Evolutionary conservation across 2,113 vertebrate species (phyloP), one percentile per base, ranked within the genome.

Genomic region (Coptodon bakossiorum): DNA sequence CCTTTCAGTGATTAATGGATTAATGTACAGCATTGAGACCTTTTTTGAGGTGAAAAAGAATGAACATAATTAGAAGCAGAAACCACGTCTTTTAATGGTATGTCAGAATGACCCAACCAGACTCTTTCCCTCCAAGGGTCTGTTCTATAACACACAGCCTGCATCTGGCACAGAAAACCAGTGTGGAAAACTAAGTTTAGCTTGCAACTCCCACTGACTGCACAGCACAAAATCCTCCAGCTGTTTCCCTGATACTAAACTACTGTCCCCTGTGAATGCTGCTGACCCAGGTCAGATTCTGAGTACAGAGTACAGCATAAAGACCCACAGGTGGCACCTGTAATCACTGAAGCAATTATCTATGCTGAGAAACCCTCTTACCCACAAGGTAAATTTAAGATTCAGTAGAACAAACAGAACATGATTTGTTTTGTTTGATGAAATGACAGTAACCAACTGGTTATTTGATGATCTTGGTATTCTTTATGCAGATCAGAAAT

Each of bases 221-320:
- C 82, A 59, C 6, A 29, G 66, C 66, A 78, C 80, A 10, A 43
- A 38, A 4, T 79, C 63, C 79, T 84, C 82, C 82, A 87, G 57
- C 88, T 91, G 88, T 80, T 89, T 78, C 84, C 68, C 79, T 84
- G 88, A 88, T 85, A 87, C 43, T 16, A 19, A 59, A 56, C 82
- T 52, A 91, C 92, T 83, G 78, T 84, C 87, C 87, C 82, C 82
- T 5, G 22, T 34, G 3, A 53, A 59, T 84, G 83, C 16, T 68
- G 52, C 53, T 24, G 68, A 17, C 4, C 19, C 50, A 59, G 57
- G 92, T 82, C 95, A 95, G 86, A 95, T 82, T 91, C 89, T 88
- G 88, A 93, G 90, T 82, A 81, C 87, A 92, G 91, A 93, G 85
- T 48, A 91, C 91, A 93, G 84, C 91, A 90, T 94, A 86, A 90